These are phyloP conservation scores for Leistus spinibarbis DNA, from an alignment of 2,888 invertebrate species.

Conservation along the genomic window DNA sequence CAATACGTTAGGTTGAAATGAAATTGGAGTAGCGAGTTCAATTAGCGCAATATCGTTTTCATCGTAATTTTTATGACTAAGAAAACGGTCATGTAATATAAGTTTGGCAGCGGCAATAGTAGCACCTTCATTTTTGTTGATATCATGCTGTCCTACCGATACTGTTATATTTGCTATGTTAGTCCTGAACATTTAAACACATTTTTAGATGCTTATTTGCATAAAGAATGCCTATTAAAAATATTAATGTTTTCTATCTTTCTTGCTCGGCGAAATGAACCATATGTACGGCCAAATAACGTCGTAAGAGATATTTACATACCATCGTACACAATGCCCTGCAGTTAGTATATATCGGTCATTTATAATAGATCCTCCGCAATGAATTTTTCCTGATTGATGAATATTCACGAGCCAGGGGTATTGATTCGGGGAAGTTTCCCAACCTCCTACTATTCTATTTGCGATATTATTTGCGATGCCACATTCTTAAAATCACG, in stretches of 20 bases:
- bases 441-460: constrained; percentile 63
- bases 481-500: constrained; percentile 50
- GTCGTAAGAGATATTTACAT: constrained; percentile 38
- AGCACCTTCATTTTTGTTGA: constrained; percentile 55
- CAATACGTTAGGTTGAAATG: constrained; percentile 57
- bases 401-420: constrained; percentile 64
- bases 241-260: too few relatives aligned
- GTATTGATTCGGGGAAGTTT: constrained; percentile 59
- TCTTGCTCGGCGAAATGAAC: too few relatives aligned
- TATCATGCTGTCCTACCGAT: constrained; percentile 59
- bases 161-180: constrained; percentile 54
- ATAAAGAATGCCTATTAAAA: too few relatives aligned
- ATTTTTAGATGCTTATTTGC: constrained; percentile 7
- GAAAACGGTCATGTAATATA: constrained; percentile 60
- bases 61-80: constrained; percentile 60
- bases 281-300: too few relatives aligned
- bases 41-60: constrained; percentile 66
- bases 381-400: constrained; percentile 58
- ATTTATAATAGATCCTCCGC: constrained; percentile 64
- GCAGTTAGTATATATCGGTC: constrained; percentile 63
- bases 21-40: constrained; percentile 57
- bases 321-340: constrained; percentile 66
- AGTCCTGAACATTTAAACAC: constrained; percentile 53
- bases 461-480: constrained; percentile 44
- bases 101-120: constrained; percentile 45